phyloP scores from a whole-genome alignment of 2,888 invertebrate genomes.

The Helleia helle region DNA sequence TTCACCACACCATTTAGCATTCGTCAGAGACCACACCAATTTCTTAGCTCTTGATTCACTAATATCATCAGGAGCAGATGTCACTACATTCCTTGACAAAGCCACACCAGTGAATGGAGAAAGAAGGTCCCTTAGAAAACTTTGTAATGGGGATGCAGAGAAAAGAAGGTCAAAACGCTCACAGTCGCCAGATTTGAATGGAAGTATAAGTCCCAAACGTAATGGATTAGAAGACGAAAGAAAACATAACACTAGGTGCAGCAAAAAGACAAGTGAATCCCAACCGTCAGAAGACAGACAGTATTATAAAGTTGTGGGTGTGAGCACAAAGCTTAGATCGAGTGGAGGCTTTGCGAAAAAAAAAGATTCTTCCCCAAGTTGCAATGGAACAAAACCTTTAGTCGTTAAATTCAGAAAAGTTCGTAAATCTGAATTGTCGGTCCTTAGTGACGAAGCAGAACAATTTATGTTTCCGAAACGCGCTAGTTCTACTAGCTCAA shows the following conservation, averaged over 20 bases:
- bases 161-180: constrained; percentile 40
- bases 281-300: constrained; percentile 47
- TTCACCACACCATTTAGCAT: constrained; percentile 82
- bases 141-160: constrained; percentile 51
- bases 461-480: constrained; percentile 88
- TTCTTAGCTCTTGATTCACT: constrained; percentile 83
- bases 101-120: constrained; percentile 59
- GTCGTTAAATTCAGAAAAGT: constrained; percentile 85
- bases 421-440: constrained; percentile 80
- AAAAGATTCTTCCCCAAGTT: constrained; percentile 58
- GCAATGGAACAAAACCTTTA: constrained; percentile 70
- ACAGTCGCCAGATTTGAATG: constrained; percentile 45
- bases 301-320: constrained; percentile 82
- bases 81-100: constrained; percentile 79
- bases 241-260: constrained; percentile 48
- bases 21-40: constrained; percentile 82
- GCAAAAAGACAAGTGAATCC: constrained; percentile 35
- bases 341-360: constrained; percentile 60
- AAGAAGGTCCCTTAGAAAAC: constrained; percentile 45
- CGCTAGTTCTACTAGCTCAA: constrained; percentile 71
- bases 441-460: constrained; percentile 88
- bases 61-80: constrained; percentile 78
- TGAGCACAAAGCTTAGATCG: constrained; percentile 79
- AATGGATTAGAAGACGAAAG: constrained; percentile 46
- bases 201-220: constrained; percentile 39